These are phyloP conservation scores for Thermophis baileyi DNA, from an alignment of 2,113 vertebrate genomes.

Conservation along the genomic window DNA sequence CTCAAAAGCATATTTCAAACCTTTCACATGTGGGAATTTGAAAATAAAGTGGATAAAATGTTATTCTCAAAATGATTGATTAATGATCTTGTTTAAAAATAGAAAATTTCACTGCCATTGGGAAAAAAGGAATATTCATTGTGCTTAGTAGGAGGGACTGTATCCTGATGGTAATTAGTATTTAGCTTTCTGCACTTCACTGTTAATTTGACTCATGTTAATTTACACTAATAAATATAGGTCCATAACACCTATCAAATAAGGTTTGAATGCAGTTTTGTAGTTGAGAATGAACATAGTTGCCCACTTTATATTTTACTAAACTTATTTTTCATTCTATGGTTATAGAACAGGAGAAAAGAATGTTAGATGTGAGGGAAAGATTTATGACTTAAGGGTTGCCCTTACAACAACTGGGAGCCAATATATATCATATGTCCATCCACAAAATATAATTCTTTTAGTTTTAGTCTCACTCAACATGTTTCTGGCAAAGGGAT, in stretches of 20 bases:
- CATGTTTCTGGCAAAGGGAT: background rate
- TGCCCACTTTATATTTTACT: slow-evolving; percentile 65
- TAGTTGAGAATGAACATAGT: slow-evolving; percentile 56
- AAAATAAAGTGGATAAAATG: slow-evolving; percentile 44
- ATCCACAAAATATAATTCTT: background rate
- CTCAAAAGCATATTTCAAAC: background rate
- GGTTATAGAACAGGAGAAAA: slow-evolving; percentile 34
- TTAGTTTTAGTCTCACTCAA: background rate
- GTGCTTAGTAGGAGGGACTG: slow-evolving; percentile 65
- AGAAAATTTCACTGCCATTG: slow-evolving; percentile 42
- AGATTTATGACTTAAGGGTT: slow-evolving; percentile 56
- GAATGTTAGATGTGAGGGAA: slow-evolving; percentile 33
- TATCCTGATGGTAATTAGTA: slow-evolving; percentile 60
- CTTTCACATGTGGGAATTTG: background rate
- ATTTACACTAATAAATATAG: slow-evolving; percentile 69
- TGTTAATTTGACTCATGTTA: slow-evolving; percentile 68
- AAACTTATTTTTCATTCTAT: slow-evolving; percentile 57
- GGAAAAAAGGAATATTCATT: slow-evolving; percentile 55
- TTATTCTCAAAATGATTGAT: slow-evolving; percentile 35
- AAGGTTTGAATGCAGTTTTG: slow-evolving; percentile 59
- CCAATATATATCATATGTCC: slow-evolving; percentile 42
- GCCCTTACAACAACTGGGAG: slow-evolving; percentile 54
- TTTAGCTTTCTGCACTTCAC: slow-evolving; percentile 44
- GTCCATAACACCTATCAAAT: slow-evolving; percentile 68
- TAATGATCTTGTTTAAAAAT: slow-evolving; percentile 18